These are phyloP conservation scores for Drosophila nigromelanica DNA, from an alignment of 1,140 invertebrate genomes.

Conservation along the genomic window DNA sequence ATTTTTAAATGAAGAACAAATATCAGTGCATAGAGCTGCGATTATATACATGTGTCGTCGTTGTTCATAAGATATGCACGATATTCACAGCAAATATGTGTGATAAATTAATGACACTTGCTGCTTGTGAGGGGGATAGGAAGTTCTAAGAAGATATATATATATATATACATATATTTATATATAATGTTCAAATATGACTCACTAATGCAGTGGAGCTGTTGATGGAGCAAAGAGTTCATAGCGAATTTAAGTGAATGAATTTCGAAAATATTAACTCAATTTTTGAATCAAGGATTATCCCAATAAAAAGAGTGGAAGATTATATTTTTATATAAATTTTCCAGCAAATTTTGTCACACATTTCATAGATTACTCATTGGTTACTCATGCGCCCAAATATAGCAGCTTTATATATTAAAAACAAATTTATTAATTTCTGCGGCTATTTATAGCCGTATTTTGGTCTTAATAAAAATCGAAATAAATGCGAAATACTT, in stretches of 20 bases:
- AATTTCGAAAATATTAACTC: too few relatives aligned
- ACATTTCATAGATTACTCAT: slow-evolving; percentile 19
- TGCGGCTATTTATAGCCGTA: slow-evolving; percentile 47
- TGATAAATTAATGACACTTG: slow-evolving; percentile 43
- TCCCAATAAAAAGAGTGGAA: too few relatives aligned
- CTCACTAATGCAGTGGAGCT: not conserved
- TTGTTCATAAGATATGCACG: slow-evolving; percentile 33
- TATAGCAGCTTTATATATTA: slow-evolving; percentile 28
- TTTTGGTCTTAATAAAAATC: not conserved
- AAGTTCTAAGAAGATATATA: not conserved
- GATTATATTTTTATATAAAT: not conserved
- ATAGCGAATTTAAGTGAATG: too few relatives aligned
- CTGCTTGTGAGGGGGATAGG: not conserved
- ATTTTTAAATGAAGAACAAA: slow-evolving; percentile 77
- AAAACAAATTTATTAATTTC: slow-evolving; percentile 20
- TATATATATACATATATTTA: slow-evolving; percentile 1
- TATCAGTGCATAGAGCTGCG: slow-evolving; percentile 55
- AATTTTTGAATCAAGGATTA: too few relatives aligned
- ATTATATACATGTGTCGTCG: slow-evolving; percentile 41
- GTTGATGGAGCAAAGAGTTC: slow-evolving; percentile 6
- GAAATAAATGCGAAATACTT: slow-evolving; percentile 35
- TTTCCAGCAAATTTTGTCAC: not conserved
- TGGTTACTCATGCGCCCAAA: slow-evolving; percentile 48
- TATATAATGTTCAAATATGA: not conserved
- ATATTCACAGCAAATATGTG: slow-evolving; percentile 23